Base-by-base conservation (phyloP, 2,797 vertebrate genomes). In the Malacoctenus gilli region DNA sequence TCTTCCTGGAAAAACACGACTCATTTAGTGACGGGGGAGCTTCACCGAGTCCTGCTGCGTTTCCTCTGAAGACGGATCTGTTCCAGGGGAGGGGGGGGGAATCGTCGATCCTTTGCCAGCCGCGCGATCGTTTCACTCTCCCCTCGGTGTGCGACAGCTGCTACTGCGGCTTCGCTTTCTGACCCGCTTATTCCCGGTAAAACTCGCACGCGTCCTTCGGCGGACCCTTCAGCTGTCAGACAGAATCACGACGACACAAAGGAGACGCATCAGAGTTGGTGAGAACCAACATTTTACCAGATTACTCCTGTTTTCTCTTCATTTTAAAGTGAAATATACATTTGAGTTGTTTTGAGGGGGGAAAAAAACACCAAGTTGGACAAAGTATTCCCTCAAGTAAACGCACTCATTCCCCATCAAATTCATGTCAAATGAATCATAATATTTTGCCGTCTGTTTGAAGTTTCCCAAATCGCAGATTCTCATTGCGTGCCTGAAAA, bases 91-190 rank as follows among this genome's bases (percentile, higher is more conserved):
- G 35, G 22, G n/a, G n/a, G n/a, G n/a, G n/a, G n/a, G n/a, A n/a
- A n/a, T n/a, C 31, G 31, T 65, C 68, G 1, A 19, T 70, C 58
- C 39, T 25, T 28, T 84, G 85, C 80, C 80, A 86, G 28, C 7
- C 21, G n/a, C n/a, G n/a, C n/a, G n/a, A n/a, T n/a, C n/a, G n/a
- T n/a, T n/a, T n/a, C n/a, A n/a, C n/a, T n/a, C n/a, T 48, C 19
- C 13, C 41, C 16, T 42, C 30, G 48, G n/a, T n/a, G 61, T 76
- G 56, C 23, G 79, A 81, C 86, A 87, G 85, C 79, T 68, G 83
- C 61, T 75, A 64, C 55, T 5, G 8, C 54, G 68, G 56, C 39
- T 54, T 72, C 83, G 65, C 78, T 78, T 68, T 82, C 74, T 66
- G 73, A 68, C 65, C 60, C 43, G n/a, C n/a, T n/a, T n/a, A n/a